Conservation (phyloP, 1,140 invertebrate species). For the Scaptomyza graminum region DNA sequence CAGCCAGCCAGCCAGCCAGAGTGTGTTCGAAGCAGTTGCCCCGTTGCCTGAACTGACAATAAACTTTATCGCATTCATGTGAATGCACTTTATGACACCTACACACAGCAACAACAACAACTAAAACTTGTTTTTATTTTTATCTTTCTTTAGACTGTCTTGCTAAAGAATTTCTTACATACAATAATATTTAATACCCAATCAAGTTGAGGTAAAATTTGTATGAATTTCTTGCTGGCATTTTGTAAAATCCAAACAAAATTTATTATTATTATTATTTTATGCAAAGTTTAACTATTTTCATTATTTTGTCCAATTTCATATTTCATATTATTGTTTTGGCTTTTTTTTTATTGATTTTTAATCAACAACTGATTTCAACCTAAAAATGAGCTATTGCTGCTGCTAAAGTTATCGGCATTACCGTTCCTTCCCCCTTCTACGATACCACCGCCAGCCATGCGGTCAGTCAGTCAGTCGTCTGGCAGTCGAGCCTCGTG, state of each 20-base stretch:
- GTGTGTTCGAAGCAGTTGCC: constrained; percentile 9
- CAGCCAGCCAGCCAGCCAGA: constrained; percentile 12
- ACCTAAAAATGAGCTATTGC: constrained; percentile 12
- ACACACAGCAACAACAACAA: constrained; percentile 50
- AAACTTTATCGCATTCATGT: constrained; percentile 82
- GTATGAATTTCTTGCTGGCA: no score
- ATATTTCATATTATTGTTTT: no score
- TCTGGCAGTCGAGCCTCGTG: constrained; percentile 61
- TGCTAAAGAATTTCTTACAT: constrained; percentile 11
- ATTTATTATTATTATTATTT: no score
- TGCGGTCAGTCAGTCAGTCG: constrained; percentile 50
- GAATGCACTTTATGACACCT: constrained; percentile 82
- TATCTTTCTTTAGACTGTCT: no score
- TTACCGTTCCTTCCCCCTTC: no score
- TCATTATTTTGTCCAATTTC: no score
- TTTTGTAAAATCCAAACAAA: no score
- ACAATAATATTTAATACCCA: no score
- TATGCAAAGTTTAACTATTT: no score
- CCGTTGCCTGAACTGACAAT: constrained; percentile 63
- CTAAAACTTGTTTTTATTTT: constrained; percentile 34
- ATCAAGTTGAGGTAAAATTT: no score
- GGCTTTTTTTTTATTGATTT: neutral
- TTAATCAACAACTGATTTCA: constrained; percentile 4
- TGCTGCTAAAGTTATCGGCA: neutral
- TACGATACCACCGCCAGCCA: neutral